A percentile compares a stretch with the other conserved stretches of the same genome.
Evolutionary conservation across 2,888 invertebrate genomes (phyloP).

Genomic region (Xanthia togata): DNA sequence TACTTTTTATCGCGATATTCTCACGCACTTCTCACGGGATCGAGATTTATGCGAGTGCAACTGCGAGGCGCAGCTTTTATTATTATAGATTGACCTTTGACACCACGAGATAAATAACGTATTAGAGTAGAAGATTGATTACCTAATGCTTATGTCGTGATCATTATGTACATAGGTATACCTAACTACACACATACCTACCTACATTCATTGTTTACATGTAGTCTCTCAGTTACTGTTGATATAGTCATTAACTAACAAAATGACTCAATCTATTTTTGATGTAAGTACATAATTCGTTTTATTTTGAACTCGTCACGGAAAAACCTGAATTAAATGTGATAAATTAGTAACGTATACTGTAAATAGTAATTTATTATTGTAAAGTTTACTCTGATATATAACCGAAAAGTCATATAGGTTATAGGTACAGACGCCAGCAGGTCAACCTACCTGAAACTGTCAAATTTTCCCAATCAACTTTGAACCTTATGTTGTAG

Average conservation of each 20-base stretch:
- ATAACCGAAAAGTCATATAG: neutral
- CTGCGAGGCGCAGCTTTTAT: neutral
- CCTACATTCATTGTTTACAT: neutral
- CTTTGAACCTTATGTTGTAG: no score
- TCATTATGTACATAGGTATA: neutral
- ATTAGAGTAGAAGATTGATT: constrained; percentile 27
- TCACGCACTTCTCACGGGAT: no score
- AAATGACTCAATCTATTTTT: constrained; percentile 35
- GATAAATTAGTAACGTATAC: neutral
- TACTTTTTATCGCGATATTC: no score
- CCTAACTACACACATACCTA: neutral
- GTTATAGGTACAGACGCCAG: no score
- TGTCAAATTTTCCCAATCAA: no score
- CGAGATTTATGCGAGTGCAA: no score
- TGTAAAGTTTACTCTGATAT: neutral
- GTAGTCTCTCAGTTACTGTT: neutral
- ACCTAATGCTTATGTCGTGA: constrained; percentile 36
- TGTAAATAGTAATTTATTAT: neutral
- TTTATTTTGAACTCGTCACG: constrained; percentile 34
- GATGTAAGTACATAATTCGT: constrained; percentile 16
- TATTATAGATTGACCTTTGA: constrained; percentile 28
- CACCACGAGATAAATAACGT: constrained; percentile 6
- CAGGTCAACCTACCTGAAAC: no score
- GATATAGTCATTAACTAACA: neutral
- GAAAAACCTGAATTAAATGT: constrained; percentile 40